A percentile compares a stretch with the other conserved stretches of the same genome.
Conservation (phyloP, 2,888 invertebrate genomes). For the Platycheirus rosarum region DNA sequence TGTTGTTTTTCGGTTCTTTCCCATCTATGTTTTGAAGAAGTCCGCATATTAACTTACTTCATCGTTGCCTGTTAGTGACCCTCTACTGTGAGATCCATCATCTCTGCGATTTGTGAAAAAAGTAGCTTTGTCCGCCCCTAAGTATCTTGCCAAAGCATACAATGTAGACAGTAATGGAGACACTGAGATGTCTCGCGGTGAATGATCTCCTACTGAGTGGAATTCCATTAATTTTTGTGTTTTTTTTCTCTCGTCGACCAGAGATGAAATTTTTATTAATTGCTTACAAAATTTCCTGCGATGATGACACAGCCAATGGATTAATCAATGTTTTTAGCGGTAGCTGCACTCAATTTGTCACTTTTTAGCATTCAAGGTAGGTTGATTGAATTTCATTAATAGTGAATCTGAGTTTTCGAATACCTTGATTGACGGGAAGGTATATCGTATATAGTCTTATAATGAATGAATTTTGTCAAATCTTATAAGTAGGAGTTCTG, state of each 20-base stretch:
- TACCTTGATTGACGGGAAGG: constrained; percentile 15
- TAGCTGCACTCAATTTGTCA: constrained; percentile 58
- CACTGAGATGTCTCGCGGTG: constrained; percentile 22
- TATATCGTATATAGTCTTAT: too few relatives aligned
- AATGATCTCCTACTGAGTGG: constrained; percentile 45
- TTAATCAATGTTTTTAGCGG: constrained; percentile 48
- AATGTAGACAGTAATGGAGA: constrained; percentile 49
- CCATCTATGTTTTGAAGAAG: background rate
- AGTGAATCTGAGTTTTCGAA: background rate
- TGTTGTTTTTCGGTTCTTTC: too few relatives aligned
- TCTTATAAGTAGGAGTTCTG: too few relatives aligned
- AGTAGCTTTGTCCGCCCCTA: constrained; percentile 25
- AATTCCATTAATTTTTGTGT: constrained; percentile 49
- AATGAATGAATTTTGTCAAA: too few relatives aligned
- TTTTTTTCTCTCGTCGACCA: constrained; percentile 24
- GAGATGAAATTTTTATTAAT: constrained; percentile 61
- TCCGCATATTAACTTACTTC: background rate
- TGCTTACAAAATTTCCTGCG: constrained; percentile 44
- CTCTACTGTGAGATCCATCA: constrained; percentile 31
- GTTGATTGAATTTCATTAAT: constrained; percentile 20
- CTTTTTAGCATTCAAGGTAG: constrained; percentile 48
- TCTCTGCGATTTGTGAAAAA: constrained; percentile 54
- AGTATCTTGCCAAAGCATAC: constrained; percentile 32
- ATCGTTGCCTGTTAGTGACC: constrained; percentile 36
- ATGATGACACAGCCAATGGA: constrained; percentile 47